Percentiles rank a stretch among this genome's conserved stretches.
phyloP scores from a whole-genome alignment of 2,888 invertebrate genomes.

The Hololepta plana region DNA sequence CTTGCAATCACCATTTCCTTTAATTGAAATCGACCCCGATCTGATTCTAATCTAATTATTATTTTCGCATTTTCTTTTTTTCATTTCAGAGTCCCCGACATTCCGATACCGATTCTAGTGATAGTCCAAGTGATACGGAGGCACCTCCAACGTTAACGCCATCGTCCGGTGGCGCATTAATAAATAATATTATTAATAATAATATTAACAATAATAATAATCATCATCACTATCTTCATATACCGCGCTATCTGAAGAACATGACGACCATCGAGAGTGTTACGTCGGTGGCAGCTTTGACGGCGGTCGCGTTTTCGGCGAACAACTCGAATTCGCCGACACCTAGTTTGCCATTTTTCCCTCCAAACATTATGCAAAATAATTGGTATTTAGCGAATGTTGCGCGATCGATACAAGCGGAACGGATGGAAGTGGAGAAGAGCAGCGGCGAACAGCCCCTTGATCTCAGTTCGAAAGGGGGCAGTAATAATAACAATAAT shows the following conservation, averaged over 20 bases:
- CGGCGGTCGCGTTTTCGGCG: constrained; percentile 41
- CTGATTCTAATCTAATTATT: constrained; percentile 6
- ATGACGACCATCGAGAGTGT: constrained; percentile 38
- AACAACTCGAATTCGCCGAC: constrained; percentile 20
- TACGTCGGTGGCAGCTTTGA: constrained; percentile 50
- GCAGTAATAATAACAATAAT: constrained; percentile 31
- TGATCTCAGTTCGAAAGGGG: constrained; percentile 69
- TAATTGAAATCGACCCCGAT: too few relatives aligned
- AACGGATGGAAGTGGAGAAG: constrained; percentile 30
- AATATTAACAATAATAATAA: background rate
- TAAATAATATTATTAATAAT: constrained; percentile 1
- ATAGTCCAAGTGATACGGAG: constrained; percentile 35
- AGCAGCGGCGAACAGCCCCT: constrained; percentile 53
- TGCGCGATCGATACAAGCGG: constrained; percentile 32
- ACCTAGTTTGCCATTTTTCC: constrained; percentile 22
- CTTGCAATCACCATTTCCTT: too few relatives aligned
- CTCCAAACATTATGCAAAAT: constrained; percentile 19
- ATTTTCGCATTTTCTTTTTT: constrained; percentile 6
- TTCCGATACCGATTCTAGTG: constrained; percentile 48
- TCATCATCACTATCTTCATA: constrained; percentile 9
- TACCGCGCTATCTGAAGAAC: constrained; percentile 25
- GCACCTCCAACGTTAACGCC: constrained; percentile 31
- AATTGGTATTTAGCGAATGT: constrained; percentile 30
- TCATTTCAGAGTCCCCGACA: constrained; percentile 41
- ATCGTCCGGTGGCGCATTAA: constrained; percentile 6